Evolutionary conservation across 2,797 vertebrate species (phyloP), one percentile per base, ranked within the genome.

Genomic region (Girardinus metallicus): DNA sequence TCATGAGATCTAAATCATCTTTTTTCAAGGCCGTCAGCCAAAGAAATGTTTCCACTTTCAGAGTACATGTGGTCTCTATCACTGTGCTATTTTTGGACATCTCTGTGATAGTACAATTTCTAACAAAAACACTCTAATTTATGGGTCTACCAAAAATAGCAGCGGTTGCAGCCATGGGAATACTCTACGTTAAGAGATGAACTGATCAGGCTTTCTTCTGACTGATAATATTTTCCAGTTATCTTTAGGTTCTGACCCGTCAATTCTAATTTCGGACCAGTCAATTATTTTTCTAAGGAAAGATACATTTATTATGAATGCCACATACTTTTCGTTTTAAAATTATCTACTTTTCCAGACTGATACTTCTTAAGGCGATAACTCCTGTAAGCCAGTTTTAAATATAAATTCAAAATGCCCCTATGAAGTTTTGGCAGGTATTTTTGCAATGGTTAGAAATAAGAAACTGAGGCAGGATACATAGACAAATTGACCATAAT

Each of bases 71-170:
- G 53, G 73, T 82, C 78, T 51, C 80, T 68, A 75, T 87, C 72
- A 36, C 60, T 1, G 21, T 0, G 43, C 84, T 92, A 93, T 92
- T 92, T 85, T 76, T 82, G 85, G 82, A 88, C 80, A 83, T 84
- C 86, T 81, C n/a, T 75, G 79, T 78, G 79, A 85, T 77, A 77
- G 75, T 78, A 79, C 60, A 74, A 66, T 88, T 82, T 91, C 83
- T 51, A 78, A 88, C 78, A 75, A 51, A 79, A 85, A 81, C 82
- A 82, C 78, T 62, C 29, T 53, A 68, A 73, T 77, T 84, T 10
- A 85, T 90, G 77, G 80, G 75, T 57, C 53, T 49, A 85, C 70
- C 85, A 93, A 90, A 88, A 73, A 74, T 75, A 21, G 34, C 29
- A 75, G 57, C 76, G 71, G 36, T 55, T 71, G 55, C 16, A 47